Conservation (phyloP, 2,797 vertebrate species). For the Lateolabrax maculatus region DNA sequence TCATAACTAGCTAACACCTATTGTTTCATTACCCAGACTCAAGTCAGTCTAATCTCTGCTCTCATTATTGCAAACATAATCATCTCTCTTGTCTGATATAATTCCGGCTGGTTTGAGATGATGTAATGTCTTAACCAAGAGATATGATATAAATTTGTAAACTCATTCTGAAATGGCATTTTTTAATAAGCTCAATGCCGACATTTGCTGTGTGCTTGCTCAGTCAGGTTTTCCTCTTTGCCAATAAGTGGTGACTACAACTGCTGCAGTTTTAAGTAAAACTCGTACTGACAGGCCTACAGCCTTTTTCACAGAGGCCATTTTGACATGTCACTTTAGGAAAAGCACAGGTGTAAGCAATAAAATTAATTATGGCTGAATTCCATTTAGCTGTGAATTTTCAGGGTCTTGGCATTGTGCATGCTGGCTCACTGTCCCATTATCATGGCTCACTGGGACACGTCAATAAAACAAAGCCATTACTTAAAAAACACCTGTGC, state of each 20-base stretch:
- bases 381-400: neutral
- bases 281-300: neutral
- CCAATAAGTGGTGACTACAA: neutral
- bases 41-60: slow-evolving; percentile 1
- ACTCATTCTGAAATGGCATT: neutral
- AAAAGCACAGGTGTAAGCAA: neutral
- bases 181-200: neutral
- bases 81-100: neutral
- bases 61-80: neutral
- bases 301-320: neutral
- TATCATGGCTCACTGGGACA: neutral
- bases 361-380: neutral
- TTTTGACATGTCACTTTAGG: neutral
- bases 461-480: neutral
- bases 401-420: neutral
- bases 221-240: neutral
- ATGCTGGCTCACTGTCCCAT: too few species aligned
- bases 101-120: neutral
- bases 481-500: neutral
- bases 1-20: neutral
- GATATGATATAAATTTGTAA: neutral
- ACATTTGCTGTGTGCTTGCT: neutral
- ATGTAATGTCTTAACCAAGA: neutral
- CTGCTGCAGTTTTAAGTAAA: neutral
- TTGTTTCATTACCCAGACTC: neutral